Base-by-base conservation (phyloP, 2,797 vertebrate species). In the Cossypha niveicapilla region DNA sequence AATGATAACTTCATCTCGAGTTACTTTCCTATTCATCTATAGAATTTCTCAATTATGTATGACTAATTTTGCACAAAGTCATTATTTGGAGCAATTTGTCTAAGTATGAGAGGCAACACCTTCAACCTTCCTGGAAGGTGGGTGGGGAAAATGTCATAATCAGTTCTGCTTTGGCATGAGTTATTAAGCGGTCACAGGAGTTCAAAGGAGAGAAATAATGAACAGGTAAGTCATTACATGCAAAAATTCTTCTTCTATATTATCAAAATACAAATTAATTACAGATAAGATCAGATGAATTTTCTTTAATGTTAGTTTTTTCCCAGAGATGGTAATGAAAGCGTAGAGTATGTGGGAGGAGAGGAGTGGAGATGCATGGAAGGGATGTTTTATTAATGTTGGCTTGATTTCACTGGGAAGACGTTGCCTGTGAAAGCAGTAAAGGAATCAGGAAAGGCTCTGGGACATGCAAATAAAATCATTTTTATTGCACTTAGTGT, bases 61-160 rank as follows among this genome's bases (percentile, higher is more conserved):
- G 98, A 98, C 98, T 98, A 98, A 98, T 98, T 98, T 98, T 92
- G 94, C 97, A 98, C 97, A 97, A 98, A 98, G 97, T 98, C 97
- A 98, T 98, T 98, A 98, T 98, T 98, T 97, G 95, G 94, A 98
- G 98, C 97, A 98, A 98, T 98, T 98, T 98, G 98, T 98, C 98
- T 98, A 97, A 88, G 80, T 96, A 97, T 93, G 97, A 97, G 95
- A 97, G 97, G 97, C 97, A 98, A 97, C 97, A 97, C 97, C 98
- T 98, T 97, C 96, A 89, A 85, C 96, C 97, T 97, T 97, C 97
- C 96, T 97, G 95, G 95, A 96, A 97, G 95, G 96, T 95, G 97
- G 97, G 97, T 92, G 97, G 97, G 95, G 96, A 95, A 96, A 96
- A 90, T 93, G 96, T 97, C 96, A 97, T 97, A 96, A 96, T 94